These are phyloP conservation scores for Threskiornis aethiopicus DNA, from an alignment of 2,797 vertebrate species.

Conservation along the genomic window DNA sequence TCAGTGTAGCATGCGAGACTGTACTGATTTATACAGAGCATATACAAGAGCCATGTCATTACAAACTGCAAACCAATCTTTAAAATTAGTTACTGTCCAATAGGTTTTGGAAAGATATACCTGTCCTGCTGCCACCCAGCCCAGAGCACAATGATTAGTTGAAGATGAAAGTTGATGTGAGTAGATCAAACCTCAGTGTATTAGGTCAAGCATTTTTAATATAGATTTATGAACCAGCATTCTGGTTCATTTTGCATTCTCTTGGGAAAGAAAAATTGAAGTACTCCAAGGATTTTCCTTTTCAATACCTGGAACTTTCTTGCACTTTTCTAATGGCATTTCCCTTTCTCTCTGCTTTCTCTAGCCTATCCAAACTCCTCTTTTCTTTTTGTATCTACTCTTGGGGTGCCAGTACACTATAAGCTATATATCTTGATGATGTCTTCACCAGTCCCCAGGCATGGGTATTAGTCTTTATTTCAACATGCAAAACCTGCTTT, in stretches of 20 bases:
- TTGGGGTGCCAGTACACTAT: neutral
- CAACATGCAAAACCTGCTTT: neutral
- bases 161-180: slow-evolving; percentile 27
- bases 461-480: neutral
- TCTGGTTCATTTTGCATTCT: neutral
- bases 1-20: slow-evolving; percentile 9
- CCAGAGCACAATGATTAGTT: slow-evolving; percentile 2
- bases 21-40: slow-evolving; percentile 48
- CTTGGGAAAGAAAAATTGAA: neutral
- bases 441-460: neutral
- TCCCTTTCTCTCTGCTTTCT: neutral
- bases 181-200: slow-evolving; percentile 44
- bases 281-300: neutral
- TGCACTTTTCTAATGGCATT: neutral
- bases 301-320: neutral
- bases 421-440: neutral
- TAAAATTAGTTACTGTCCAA: slow-evolving; percentile 58
- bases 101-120: slow-evolving; percentile 35
- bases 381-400: neutral
- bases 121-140: slow-evolving; percentile 33
- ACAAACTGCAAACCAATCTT: slow-evolving; percentile 56
- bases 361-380: neutral
- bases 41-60: slow-evolving; percentile 17
- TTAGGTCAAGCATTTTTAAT: neutral
- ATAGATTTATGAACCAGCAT: neutral